These are phyloP conservation scores for Siphamia tubifer DNA, from an alignment of 2,113 vertebrate species.

Conservation along the genomic window DNA sequence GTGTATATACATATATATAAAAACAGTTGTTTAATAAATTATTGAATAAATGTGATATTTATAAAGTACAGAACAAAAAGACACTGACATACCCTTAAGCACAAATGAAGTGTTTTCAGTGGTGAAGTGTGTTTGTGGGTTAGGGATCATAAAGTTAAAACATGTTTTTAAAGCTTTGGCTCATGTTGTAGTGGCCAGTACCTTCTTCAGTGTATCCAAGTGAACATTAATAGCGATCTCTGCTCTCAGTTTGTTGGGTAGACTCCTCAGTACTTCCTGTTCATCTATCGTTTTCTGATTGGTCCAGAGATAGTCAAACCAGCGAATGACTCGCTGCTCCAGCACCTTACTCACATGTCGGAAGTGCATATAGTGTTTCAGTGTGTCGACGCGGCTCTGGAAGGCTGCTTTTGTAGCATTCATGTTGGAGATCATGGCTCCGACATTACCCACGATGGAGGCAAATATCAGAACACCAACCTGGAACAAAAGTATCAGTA, in stretches of 20 bases:
- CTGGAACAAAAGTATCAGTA: slow-evolving; percentile 18
- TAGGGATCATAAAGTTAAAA: neutral
- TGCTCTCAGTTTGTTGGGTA: slow-evolving; percentile 92
- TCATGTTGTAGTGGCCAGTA: slow-evolving; percentile 9
- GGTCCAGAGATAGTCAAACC: slow-evolving; percentile 98
- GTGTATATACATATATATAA: too few relatives aligned
- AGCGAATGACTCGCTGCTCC: slow-evolving; percentile 93
- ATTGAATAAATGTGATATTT: too few relatives aligned
- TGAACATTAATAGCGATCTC: slow-evolving; percentile 98
- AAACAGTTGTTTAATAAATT: too few relatives aligned
- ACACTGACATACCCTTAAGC: too few relatives aligned
- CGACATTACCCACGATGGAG: slow-evolving; percentile 96
- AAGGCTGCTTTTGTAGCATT: slow-evolving; percentile 91
- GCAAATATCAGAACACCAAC: slow-evolving; percentile 95
- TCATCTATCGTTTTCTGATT: slow-evolving; percentile 94
- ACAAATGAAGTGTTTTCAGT: too few relatives aligned
- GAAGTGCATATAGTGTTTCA: slow-evolving; percentile 99
- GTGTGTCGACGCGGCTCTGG: slow-evolving; percentile 88
- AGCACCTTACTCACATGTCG: slow-evolving; percentile 92
- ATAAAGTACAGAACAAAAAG: too few relatives aligned
- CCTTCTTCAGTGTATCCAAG: slow-evolving; percentile 93
- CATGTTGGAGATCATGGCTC: slow-evolving; percentile 98
- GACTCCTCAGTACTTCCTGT: slow-evolving; percentile 89
- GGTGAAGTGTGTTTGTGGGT: too few relatives aligned
- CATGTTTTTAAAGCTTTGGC: too few relatives aligned